A percentile compares a stretch with the other conserved stretches of the same genome.
These are phyloP conservation scores for Dreissena polymorpha DNA, from an alignment of 1,140 invertebrate species.

Conservation along the genomic window DNA sequence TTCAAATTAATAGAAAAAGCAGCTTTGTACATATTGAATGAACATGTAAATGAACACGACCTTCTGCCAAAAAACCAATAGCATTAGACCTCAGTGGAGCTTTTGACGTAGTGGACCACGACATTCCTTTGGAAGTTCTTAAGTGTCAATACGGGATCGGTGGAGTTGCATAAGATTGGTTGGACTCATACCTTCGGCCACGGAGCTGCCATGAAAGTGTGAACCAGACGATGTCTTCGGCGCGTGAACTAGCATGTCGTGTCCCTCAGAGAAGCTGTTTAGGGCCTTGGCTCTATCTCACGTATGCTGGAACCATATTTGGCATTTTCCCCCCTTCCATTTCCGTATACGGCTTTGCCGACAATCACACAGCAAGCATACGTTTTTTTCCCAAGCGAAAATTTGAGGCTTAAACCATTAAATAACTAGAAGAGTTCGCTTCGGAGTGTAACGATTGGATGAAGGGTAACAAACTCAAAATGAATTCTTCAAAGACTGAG, in stretches of 20 bases:
- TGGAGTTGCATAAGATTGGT: slow-evolving; percentile 15
- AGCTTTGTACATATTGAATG: slow-evolving; percentile 21
- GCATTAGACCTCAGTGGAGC: slow-evolving; percentile 41
- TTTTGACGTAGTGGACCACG: slow-evolving; percentile 40
- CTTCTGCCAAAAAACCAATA: slow-evolving; percentile 46
- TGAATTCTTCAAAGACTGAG: slow-evolving; percentile 45
- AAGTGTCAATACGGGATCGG: slow-evolving; percentile 4
- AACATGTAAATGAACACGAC: slow-evolving; percentile 29
- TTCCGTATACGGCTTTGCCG: slow-evolving; percentile 42
- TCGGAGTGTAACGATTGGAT: slow-evolving; percentile 16
- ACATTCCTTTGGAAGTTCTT: slow-evolving; percentile 5
- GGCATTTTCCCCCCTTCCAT: slow-evolving; percentile 44
- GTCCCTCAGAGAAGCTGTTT: slow-evolving; percentile 51
- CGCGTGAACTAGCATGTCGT: slow-evolving; percentile 18
- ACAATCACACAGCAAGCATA: slow-evolving; percentile 21
- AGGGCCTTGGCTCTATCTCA: slow-evolving; percentile 44
- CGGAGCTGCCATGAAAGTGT: slow-evolving; percentile 42
- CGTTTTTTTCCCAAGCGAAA: too few relatives aligned
- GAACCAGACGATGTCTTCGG: slow-evolving; percentile 10
- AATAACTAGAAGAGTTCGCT: too few relatives aligned
- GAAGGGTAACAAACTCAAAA: slow-evolving; percentile 30
- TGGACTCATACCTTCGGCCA: slow-evolving; percentile 41
- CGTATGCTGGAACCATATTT: slow-evolving; percentile 51
- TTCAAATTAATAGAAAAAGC: slow-evolving; percentile 52
- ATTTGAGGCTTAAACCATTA: too few relatives aligned